Percentiles rank a stretch among this genome's conserved stretches.
Evolutionary conservation across 2,797 vertebrate species (phyloP).

Genomic region (Chelmon rostratus): DNA sequence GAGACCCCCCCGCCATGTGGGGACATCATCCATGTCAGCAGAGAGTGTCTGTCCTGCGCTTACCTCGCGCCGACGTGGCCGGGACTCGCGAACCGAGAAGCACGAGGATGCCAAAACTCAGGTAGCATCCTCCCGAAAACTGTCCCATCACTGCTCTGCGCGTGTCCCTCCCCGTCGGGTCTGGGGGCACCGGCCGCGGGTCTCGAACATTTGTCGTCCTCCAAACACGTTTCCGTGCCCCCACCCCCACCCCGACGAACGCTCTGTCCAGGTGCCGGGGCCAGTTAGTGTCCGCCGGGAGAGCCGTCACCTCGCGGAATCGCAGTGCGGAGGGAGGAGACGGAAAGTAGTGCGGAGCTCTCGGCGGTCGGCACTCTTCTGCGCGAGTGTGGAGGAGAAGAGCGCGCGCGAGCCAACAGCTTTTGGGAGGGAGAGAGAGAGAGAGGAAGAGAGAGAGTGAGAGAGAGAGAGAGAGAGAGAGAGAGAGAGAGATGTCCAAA

Average conservation of each 20-base stretch:
- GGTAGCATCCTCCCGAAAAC: slow-evolving; percentile 76
- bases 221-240: slow-evolving; percentile 53
- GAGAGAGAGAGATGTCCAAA: slow-evolving; percentile 19
- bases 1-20: too few relatives aligned
- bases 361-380: slow-evolving; percentile 50
- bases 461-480: neutral
- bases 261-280: slow-evolving; percentile 39
- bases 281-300: slow-evolving; percentile 41
- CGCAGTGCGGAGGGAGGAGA: slow-evolving; percentile 65
- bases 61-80: slow-evolving; percentile 77
- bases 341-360: slow-evolving; percentile 51
- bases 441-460: slow-evolving; percentile 6
- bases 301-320: slow-evolving; percentile 55
- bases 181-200: slow-evolving; percentile 69
- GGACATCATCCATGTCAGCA: neutral
- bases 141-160: slow-evolving; percentile 83
- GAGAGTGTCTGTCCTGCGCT: slow-evolving; percentile 23
- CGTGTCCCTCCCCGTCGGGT: slow-evolving; percentile 70
- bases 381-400: slow-evolving; percentile 60
- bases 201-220: slow-evolving; percentile 72
- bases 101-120: slow-evolving; percentile 76
- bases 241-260: slow-evolving; percentile 8
- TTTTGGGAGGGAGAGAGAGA: slow-evolving; percentile 18
- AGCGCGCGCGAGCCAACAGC: slow-evolving; percentile 51
- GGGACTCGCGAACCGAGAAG: slow-evolving; percentile 70